Percentiles rank a stretch among this genome's conserved stretches.
Evolutionary conservation across 2,113 vertebrate species (phyloP).

Genomic region (Hystrix cristata): DNA sequence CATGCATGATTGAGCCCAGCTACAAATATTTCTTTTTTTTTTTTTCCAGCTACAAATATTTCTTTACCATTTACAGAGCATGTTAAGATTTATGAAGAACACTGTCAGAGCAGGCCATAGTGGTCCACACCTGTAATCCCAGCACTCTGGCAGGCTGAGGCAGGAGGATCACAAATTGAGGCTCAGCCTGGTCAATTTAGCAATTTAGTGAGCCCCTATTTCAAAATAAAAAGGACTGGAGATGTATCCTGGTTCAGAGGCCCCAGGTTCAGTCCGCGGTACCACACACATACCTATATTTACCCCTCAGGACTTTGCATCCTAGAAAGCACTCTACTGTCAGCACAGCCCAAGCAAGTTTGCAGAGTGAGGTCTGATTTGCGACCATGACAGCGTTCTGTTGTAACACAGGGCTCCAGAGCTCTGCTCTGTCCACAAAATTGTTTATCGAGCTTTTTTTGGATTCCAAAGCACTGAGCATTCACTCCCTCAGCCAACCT

Average conservation of each 20-base stretch:
- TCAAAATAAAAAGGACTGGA: background rate
- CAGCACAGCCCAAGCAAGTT: background rate
- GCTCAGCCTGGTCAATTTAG: background rate
- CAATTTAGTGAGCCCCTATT: background rate
- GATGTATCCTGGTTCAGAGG: background rate
- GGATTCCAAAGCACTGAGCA: background rate
- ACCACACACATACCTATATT: background rate
- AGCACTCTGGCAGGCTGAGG: background rate
- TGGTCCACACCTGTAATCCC: background rate
- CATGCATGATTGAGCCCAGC: background rate
- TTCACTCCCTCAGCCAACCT: background rate
- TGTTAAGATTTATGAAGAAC: background rate
- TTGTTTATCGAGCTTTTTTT: background rate
- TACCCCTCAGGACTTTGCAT: background rate
- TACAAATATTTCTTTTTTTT: background rate
- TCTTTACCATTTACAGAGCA: background rate
- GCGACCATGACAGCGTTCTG: no score
- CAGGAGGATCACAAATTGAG: background rate
- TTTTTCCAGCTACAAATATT: background rate
- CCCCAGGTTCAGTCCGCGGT: background rate
- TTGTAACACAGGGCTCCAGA: background rate
- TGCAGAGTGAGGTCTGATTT: rapidly evolving
- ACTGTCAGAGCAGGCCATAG: background rate
- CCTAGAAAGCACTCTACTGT: background rate
- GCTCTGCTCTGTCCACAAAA: background rate